Conservation (phyloP, 1,140 invertebrate species). For the Coenobita brevimanus region DNA sequence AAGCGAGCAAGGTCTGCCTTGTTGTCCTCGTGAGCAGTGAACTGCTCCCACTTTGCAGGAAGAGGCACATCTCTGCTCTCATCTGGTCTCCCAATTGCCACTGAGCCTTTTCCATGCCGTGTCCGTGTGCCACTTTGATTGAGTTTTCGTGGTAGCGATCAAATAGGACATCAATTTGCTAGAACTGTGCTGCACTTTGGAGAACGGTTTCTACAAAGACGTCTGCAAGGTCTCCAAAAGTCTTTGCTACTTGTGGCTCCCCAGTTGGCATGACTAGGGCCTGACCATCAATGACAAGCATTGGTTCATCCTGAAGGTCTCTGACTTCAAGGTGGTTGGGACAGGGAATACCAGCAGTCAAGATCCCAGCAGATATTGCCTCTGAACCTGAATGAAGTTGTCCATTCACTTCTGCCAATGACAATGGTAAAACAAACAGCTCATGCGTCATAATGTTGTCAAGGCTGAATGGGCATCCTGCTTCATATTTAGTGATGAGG, state of each 20-base stretch:
- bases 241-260: neutral
- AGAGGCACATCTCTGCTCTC: no score
- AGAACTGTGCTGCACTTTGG: no score
- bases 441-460: slow-evolving; percentile 21
- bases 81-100: no score
- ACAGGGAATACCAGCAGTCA: slow-evolving; percentile 3
- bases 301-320: slow-evolving; percentile 25
- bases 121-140: no score
- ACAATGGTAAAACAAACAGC: neutral
- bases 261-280: slow-evolving; percentile 16
- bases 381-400: slow-evolving; percentile 18
- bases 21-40: no score
- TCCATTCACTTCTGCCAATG: slow-evolving; percentile 27
- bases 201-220: slow-evolving; percentile 15
- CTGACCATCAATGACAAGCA: slow-evolving; percentile 26
- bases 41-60: no score
- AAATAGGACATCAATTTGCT: no score
- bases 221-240: slow-evolving; percentile 10
- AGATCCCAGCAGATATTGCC: neutral
- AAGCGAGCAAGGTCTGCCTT: no score
- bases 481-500: neutral
- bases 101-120: no score
- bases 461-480: slow-evolving; percentile 3
- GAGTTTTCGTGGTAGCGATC: no score
- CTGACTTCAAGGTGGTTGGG: neutral